A percentile compares a stretch with the other conserved stretches of the same genome.
phyloP scores from a whole-genome alignment of 2,113 vertebrate species.

The Gorsachius goisagi region DNA sequence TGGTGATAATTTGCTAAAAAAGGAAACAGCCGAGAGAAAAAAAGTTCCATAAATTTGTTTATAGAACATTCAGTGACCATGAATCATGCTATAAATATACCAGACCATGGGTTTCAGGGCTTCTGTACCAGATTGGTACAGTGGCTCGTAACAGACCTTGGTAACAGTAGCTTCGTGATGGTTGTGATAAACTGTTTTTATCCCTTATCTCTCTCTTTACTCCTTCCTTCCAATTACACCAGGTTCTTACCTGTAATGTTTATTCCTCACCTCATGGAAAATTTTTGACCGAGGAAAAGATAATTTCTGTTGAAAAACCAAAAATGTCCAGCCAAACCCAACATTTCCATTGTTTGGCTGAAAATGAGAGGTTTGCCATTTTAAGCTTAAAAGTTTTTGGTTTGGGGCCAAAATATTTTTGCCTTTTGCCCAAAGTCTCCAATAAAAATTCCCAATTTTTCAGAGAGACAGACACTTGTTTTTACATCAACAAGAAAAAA shows the following conservation, averaged over 20 bases:
- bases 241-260: not conserved
- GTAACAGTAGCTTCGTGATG: constrained; percentile 38
- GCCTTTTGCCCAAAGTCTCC: constrained; percentile 42
- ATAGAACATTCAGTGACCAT: constrained; percentile 70
- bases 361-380: constrained; percentile 64
- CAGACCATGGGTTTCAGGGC: constrained; percentile 61
- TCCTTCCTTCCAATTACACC: constrained; percentile 20
- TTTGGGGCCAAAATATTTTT: constrained; percentile 38
- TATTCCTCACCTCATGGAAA: constrained; percentile 66
- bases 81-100: constrained; percentile 72
- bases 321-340: constrained; percentile 66
- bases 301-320: constrained; percentile 46
- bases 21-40: constrained; percentile 60
- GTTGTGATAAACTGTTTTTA: constrained; percentile 44
- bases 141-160: constrained; percentile 37
- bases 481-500: not conserved
- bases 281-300: constrained; percentile 55
- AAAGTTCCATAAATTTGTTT: constrained; percentile 76
- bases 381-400: constrained; percentile 41
- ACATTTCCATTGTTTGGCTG: constrained; percentile 58
- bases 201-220: constrained; percentile 32
- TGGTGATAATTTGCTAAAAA: constrained; percentile 48
- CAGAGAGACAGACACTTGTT: constrained; percentile 43
- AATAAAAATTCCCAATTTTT: constrained; percentile 53
- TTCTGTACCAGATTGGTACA: not conserved